Percentiles rank a stretch among this genome's conserved stretches.
Conservation (phyloP, 2,797 vertebrate genomes). For the Ctenopoma kingsleyae region DNA sequence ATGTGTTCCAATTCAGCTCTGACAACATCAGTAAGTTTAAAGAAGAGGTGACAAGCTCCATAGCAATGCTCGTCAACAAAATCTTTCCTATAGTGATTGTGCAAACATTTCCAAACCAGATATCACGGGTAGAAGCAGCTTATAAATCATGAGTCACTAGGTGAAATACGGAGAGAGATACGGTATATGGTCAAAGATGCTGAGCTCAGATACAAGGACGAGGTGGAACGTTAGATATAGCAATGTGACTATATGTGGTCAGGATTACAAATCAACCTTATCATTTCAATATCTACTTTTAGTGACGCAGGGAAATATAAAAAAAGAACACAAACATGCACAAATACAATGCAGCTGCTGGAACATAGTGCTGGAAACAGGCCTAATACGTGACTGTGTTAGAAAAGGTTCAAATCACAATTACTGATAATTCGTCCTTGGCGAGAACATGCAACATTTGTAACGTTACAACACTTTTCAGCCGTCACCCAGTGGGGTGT, state of each 20-base stretch:
- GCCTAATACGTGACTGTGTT: background rate
- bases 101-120: background rate
- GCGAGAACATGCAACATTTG: background rate
- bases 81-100: background rate
- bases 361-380: background rate
- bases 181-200: no score
- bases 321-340: background rate
- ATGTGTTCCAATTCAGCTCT: background rate
- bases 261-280: no score
- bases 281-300: no score
- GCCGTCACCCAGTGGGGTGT: constrained; percentile 1
- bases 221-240: no score
- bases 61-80: background rate
- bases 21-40: background rate
- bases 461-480: constrained; percentile 1
- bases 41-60: background rate
- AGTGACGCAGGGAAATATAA: no score
- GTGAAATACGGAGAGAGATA: no score
- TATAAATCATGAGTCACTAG: no score
- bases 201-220: no score
- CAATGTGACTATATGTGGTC: no score
- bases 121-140: background rate
- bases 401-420: constrained; percentile 6
- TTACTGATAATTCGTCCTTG: constrained; percentile 1
- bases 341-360: no score